Evolutionary conservation across 2,797 vertebrate genomes (phyloP), one percentile per base, ranked within the genome.

Genomic region (Rousettus madagascariensis): DNA sequence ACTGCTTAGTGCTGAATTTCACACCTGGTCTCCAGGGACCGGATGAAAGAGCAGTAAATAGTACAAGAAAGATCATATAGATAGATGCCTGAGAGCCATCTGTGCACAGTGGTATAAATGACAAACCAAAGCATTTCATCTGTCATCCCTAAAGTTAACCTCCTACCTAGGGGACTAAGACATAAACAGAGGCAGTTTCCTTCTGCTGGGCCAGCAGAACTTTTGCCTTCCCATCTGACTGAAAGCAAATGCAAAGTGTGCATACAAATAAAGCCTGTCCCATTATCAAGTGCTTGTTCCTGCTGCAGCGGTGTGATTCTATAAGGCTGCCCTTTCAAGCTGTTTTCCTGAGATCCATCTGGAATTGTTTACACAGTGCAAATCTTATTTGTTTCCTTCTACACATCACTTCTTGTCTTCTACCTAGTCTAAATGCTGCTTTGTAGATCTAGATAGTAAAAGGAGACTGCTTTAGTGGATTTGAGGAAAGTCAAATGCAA

Each of bases 41-140:
- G 4, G 66, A 61, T 77, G 55, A 71, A 94, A 28, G n/a, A 72
- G 57, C 87, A 95, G 74, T 92, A 97, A 91, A 87, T 46, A 86
- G 66, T 33, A 90, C 28, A 51, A 85, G 66, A 94, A 92, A 89
- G 82, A 95, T 80, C 69, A n/a, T 77, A 78, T 26, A 84, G 94
- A 91, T 87, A 84, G 94, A 91, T 87, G 92, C 83, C 93, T 79
- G 36, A 93, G 71, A 95, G 71, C 87, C 94, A 95, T 94, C 95
- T 97, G 90, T 75, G 59, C 74, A 75, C 87, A 49, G 88, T 65
- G 83, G 57, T 77, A 82, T 80, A 94, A 94, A 78, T 89, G 95
- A 95, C 78, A 97, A 95, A 95, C 49, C 53, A 55, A 92, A 95
- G 38, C 79, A 77, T 95, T 96, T 96, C 83, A 96, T 95, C 90